These are phyloP conservation scores for Chaenodraco wilsoni DNA, from an alignment of 2,797 vertebrate species.

Conservation along the genomic window DNA sequence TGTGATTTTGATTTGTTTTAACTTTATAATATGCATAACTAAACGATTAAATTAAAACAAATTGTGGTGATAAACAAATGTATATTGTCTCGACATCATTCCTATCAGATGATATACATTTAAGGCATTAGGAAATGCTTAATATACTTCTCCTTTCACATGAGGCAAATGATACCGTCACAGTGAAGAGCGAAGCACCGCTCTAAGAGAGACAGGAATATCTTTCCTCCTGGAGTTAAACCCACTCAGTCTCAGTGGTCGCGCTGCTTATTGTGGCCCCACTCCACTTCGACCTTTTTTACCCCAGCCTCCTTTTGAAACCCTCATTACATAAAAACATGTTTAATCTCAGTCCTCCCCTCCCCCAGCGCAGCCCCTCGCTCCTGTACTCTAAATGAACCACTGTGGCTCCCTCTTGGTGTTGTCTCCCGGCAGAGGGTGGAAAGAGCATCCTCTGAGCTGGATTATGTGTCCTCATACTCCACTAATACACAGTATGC, in stretches of 20 bases:
- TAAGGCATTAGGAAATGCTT: not conserved
- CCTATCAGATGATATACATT: conserved; percentile 3
- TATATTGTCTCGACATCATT: not conserved
- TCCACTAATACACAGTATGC: conserved; percentile 71
- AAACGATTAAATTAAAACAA: not conserved
- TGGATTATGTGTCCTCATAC: conserved; percentile 73
- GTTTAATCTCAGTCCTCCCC: conserved; percentile 70
- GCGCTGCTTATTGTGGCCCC: conserved; percentile 26
- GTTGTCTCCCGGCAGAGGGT: conserved; percentile 48
- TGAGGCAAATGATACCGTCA: not conserved
- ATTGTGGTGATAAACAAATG: not conserved
- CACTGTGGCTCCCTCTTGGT: conserved; percentile 36
- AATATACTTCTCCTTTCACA: not conserved
- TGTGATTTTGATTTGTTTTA: too few relatives aligned
- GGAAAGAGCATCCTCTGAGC: conserved; percentile 71
- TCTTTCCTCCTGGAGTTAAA: conserved; percentile 35
- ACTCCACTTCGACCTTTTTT: conserved; percentile 54
- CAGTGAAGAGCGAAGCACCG: conserved; percentile 9
- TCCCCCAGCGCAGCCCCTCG: conserved; percentile 55
- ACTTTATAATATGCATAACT: not conserved
- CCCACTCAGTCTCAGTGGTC: conserved; percentile 7
- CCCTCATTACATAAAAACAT: conserved; percentile 79
- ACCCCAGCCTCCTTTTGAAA: conserved; percentile 60
- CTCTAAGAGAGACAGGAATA: not conserved
- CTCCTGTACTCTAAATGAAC: conserved; percentile 66